phyloP scores from a whole-genome alignment of 2,113 vertebrate species.

The Thalassarche chlororhynchos region DNA sequence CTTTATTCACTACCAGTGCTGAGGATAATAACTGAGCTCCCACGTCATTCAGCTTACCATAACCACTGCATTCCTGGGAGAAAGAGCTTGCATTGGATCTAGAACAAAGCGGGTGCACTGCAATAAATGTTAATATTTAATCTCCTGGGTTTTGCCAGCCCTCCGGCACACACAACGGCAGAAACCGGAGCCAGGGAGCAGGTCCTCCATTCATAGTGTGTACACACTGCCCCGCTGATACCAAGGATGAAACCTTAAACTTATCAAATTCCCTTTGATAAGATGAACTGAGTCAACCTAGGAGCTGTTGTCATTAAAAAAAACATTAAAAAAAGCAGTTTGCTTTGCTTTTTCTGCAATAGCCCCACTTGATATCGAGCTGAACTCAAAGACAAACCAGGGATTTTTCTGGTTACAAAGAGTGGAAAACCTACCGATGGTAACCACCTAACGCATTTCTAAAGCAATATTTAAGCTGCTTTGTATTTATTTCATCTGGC shows the following conservation, averaged over 20 bases:
- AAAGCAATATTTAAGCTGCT: not conserved
- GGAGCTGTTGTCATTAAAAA: not conserved
- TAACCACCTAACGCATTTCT: not conserved
- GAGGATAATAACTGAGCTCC: not conserved
- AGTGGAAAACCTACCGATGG: not conserved
- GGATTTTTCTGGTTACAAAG: not conserved
- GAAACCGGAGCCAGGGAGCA: accelerated
- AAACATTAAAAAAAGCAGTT: not conserved
- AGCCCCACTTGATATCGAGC: not conserved
- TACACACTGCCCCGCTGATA: not conserved
- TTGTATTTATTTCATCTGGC: not conserved
- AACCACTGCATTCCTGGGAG: not conserved
- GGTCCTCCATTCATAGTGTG: not conserved
- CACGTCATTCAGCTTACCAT: not conserved
- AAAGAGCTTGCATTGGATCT: not conserved
- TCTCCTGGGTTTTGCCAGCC: not conserved
- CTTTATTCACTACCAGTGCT: not conserved
- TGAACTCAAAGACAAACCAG: not conserved
- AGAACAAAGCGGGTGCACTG: not conserved
- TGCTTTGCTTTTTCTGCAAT: not conserved
- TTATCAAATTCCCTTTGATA: not conserved
- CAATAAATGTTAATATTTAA: constrained; percentile 49
- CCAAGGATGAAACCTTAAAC: not conserved
- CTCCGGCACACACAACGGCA: not conserved
- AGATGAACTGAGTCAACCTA: not conserved